phyloP scores from a whole-genome alignment of 2,888 invertebrate genomes.

The Myopa tessellatipennis region DNA sequence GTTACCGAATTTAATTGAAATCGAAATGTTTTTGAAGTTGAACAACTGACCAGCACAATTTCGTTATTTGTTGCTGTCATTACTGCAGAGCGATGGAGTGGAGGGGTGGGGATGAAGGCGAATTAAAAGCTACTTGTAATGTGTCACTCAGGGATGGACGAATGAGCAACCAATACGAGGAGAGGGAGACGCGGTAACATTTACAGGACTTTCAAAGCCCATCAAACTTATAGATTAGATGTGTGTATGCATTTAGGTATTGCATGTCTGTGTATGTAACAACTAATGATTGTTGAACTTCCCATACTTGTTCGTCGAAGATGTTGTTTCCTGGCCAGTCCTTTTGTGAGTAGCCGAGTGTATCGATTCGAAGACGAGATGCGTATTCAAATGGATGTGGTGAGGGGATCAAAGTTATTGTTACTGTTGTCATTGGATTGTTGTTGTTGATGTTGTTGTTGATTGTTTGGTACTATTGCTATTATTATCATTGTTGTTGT shows the following conservation, averaged over 20 bases:
- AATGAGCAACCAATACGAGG: background rate
- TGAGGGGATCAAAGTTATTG: background rate
- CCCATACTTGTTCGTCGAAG: background rate
- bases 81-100: background rate
- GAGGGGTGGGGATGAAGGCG: background rate
- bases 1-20: conserved; percentile 15
- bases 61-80: background rate
- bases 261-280: background rate
- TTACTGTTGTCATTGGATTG: conserved; percentile 11
- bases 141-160: conserved; percentile 2
- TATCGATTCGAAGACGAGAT: background rate
- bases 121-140: background rate
- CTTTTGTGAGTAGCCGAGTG: background rate
- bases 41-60: conserved; percentile 15
- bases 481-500: conserved; percentile 16
- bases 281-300: background rate
- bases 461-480: conserved; percentile 32
- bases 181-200: background rate
- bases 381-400: too few relatives aligned
- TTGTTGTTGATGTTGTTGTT: too few relatives aligned
- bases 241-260: background rate
- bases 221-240: background rate
- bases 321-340: background rate
- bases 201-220: background rate
- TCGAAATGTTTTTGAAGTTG: background rate